These are phyloP conservation scores for Palaemon carinicauda DNA, from an alignment of 1,140 invertebrate genomes.

Conservation along the genomic window DNA sequence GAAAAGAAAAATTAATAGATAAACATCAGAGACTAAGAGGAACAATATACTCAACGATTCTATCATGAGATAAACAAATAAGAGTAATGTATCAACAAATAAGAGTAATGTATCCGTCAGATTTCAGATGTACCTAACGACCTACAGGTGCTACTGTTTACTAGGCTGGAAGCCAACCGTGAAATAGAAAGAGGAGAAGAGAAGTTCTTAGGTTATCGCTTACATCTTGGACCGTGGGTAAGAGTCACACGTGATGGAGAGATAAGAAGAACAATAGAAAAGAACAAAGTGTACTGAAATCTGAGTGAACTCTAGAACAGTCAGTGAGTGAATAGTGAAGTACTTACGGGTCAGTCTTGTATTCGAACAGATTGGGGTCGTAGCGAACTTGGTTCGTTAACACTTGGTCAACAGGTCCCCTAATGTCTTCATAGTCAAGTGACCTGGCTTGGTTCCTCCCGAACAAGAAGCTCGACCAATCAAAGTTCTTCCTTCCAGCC, in stretches of 20 bases:
- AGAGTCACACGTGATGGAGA: neutral
- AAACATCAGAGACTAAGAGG: too few species aligned
- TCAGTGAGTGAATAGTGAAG: too few species aligned
- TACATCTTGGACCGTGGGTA: too few species aligned
- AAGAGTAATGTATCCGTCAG: too few species aligned
- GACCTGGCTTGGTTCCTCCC: neutral
- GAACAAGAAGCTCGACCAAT: slow-evolving; percentile 11
- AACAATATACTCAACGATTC: neutral
- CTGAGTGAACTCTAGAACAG: neutral
- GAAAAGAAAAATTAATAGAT: neutral
- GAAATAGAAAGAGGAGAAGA: too few species aligned
- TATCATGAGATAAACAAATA: too few species aligned
- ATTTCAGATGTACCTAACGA: too few species aligned
- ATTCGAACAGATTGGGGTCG: neutral
- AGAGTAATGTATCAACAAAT: too few species aligned
- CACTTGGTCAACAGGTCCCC: slow-evolving; percentile 22
- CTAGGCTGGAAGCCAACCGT: too few species aligned
- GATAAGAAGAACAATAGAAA: neutral
- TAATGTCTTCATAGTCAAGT: neutral
- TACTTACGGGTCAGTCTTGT: slow-evolving; percentile 6
- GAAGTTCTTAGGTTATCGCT: too few species aligned
- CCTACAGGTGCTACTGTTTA: too few species aligned
- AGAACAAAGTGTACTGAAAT: neutral
- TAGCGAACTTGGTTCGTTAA: neutral
- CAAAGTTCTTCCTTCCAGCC: slow-evolving; percentile 21